Base-by-base conservation (phyloP, 2,113 vertebrate species). In the Sapayoa aenigma region DNA sequence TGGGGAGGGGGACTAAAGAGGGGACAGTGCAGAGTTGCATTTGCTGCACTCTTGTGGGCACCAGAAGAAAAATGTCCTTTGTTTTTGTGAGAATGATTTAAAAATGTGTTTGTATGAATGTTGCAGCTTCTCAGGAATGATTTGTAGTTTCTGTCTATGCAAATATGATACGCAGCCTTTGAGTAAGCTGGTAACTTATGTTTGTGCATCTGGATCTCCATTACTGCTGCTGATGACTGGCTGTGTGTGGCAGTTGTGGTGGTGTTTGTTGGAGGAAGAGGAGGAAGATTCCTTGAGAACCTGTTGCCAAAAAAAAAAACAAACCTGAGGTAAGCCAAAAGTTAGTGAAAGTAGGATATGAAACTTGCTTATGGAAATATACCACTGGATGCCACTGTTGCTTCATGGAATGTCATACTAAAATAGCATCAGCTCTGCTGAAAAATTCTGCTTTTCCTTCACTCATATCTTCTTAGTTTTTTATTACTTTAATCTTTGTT, bases 351-450 rank as follows among this genome's bases (percentile, higher is more conserved):
- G 35, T 42, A 73, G 49, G 42, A 46, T 81, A 28, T 50, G 46
- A 44, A 82, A 65, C 62, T 92, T 93, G 42, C 76, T 91, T 95
- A 50, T 90, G 77, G 93, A 87, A 82, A 76, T 82, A 58, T 93
- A 92, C 97, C 97, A 97, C 97, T 97, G 97, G 97, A 97, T 97
- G 97, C 97, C 97, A 97, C 96, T 97, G 91, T 97, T 97, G 97
- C 95, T 95, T 96, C 97, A 94, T 85, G 59, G 63, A 96, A 95
- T 56, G 65, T 74, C 68, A 52, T 79, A 35, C 33, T 76, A 78
- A 93, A 90, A 89, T 71, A 78, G 44, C n/a, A 83, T 71, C 2
- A 8, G 23, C 55, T 80, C 49, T 82, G 44, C 50, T 84, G 53
- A 69, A 91, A 90, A 91, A 90, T 53, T 86, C 74, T 91, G 35